phyloP scores from a whole-genome alignment of 2,113 vertebrate species.

The Bubalus kerabau region DNA sequence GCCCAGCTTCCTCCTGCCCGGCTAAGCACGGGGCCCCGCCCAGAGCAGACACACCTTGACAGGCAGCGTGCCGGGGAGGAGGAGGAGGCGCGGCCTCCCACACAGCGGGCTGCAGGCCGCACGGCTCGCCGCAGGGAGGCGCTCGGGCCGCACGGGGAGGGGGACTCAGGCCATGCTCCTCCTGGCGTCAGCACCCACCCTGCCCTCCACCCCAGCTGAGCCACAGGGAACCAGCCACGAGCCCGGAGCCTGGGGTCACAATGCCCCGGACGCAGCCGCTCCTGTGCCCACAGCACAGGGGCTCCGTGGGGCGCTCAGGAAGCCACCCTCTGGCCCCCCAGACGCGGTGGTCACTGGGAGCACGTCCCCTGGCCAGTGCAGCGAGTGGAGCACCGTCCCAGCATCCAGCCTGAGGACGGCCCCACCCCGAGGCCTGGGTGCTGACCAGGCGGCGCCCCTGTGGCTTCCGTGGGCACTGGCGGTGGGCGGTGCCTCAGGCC shows the following conservation, averaged over 20 bases:
- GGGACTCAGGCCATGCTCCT: not conserved
- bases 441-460: not conserved
- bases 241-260: not conserved
- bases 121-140: accelerated
- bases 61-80: not conserved
- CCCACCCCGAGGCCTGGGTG: not conserved
- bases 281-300: not conserved
- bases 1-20: not conserved
- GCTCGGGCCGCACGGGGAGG: accelerated
- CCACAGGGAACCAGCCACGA: not conserved
- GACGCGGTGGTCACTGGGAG: accelerated
- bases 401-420: not conserved
- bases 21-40: accelerated
- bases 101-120: accelerated
- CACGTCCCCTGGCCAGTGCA: accelerated
- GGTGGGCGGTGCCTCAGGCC: not conserved
- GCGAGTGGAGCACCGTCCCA: accelerated
- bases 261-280: accelerated
- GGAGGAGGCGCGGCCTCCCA: not conserved
- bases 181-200: not conserved
- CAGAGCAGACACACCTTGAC: accelerated
- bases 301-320: accelerated
- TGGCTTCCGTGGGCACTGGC: not conserved
- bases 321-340: accelerated
- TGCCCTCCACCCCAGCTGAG: not conserved